A percentile compares a stretch with the other conserved stretches of the same genome.
Conservation (phyloP, 2,888 invertebrate species). For the Microchrysa polita region DNA sequence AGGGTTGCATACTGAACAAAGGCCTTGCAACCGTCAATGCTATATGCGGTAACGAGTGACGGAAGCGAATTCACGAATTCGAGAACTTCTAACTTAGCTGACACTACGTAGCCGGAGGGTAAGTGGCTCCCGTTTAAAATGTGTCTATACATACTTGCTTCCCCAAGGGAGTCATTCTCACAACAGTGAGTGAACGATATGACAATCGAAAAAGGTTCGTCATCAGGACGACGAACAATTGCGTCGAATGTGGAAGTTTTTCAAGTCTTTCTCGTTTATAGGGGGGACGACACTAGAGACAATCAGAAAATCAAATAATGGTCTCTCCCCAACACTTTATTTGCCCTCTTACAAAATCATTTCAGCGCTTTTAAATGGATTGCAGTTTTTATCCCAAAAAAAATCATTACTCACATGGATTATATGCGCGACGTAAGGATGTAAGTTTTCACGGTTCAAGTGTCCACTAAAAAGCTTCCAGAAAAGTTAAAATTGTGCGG, state of each 20-base stretch:
- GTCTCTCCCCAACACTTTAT: slow-evolving; percentile 48
- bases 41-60: background rate
- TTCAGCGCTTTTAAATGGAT: slow-evolving; percentile 46
- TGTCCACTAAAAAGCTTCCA: background rate
- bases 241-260: background rate
- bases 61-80: slow-evolving; percentile 17
- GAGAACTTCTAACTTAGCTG: slow-evolving; percentile 8
- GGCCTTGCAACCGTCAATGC: background rate
- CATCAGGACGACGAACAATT: background rate
- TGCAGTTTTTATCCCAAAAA: slow-evolving; percentile 47
- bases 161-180: slow-evolving; percentile 27
- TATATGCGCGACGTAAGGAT: background rate
- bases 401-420: slow-evolving; percentile 47
- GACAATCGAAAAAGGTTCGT: slow-evolving; percentile 25
- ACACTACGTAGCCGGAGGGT: background rate
- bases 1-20: background rate
- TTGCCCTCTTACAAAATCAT: slow-evolving; percentile 50
- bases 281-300: slow-evolving; percentile 16
- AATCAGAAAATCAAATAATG: slow-evolving; percentile 49
- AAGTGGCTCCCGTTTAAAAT: background rate
- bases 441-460: background rate
- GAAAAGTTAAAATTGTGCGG: background rate
- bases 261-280: background rate
- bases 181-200: slow-evolving; percentile 21
- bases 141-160: background rate